These are phyloP conservation scores for Ormyrus nitidulus DNA, from an alignment of 2,888 invertebrate species.

Conservation along the genomic window DNA sequence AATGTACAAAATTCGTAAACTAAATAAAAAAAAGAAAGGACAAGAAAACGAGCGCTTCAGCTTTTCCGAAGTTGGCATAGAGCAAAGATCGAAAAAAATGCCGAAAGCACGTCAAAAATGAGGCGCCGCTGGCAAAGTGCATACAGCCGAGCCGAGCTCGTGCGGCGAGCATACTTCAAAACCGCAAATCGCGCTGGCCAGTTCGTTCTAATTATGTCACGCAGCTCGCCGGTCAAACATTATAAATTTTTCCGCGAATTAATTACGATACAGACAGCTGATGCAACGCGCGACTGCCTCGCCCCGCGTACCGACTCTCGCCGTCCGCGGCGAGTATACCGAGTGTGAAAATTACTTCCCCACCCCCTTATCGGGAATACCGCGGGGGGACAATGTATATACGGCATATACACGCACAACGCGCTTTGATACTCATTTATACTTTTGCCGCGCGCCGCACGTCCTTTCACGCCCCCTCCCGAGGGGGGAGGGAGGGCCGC, in stretches of 20 bases:
- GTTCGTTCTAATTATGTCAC: slow-evolving; percentile 27
- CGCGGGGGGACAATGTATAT: neutral
- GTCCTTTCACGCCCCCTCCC: neutral
- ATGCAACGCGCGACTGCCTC: slow-evolving; percentile 55
- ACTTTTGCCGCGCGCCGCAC: slow-evolving; percentile 65
- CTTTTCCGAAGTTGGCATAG: too few species aligned
- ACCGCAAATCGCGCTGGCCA: too few species aligned
- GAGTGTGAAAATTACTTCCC: slow-evolving; percentile 36
- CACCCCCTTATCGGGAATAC: neutral
- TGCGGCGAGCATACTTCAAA: too few species aligned
- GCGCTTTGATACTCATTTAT: slow-evolving; percentile 71
- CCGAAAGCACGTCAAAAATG: too few species aligned
- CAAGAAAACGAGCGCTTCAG: too few species aligned
- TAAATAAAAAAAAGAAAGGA: too few species aligned
- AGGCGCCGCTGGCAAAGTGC: too few species aligned
- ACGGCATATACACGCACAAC: slow-evolving; percentile 59
- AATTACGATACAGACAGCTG: slow-evolving; percentile 26
- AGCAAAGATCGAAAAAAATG: too few species aligned
- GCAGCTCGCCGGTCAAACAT: slow-evolving; percentile 30
- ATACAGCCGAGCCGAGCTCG: too few species aligned
- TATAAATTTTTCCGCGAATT: slow-evolving; percentile 44
- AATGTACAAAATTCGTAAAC: too few species aligned
- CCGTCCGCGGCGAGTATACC: neutral
- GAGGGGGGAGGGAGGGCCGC: neutral
- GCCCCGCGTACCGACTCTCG: too few species aligned